Percentiles rank a stretch among this genome's conserved stretches.
Conservation (phyloP, 2,113 vertebrate genomes). For the Ailurus styani region DNA sequence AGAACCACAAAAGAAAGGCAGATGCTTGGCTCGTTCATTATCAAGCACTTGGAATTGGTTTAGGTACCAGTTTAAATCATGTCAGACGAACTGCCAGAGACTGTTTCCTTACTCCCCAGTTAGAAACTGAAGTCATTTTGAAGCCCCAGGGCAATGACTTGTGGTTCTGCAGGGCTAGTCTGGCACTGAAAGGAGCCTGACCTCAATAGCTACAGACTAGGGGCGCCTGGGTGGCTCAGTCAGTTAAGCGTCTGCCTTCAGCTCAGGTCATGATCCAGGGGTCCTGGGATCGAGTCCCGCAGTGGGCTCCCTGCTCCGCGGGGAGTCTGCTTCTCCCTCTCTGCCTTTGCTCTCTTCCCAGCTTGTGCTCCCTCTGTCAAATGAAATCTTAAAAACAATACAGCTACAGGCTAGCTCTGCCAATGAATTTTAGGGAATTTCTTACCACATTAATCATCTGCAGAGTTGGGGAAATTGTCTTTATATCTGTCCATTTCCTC, state of each 20-base stretch:
- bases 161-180: neutral
- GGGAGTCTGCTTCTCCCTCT: neutral
- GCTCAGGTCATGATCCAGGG: no score
- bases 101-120: neutral
- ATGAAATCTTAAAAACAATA: no score
- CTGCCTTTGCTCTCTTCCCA: neutral
- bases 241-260: neutral
- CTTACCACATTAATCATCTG: conserved; percentile 27
- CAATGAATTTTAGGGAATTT: conserved; percentile 42
- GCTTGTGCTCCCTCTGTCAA: neutral
- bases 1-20: neutral
- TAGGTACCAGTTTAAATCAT: neutral
- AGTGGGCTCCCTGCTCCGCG: neutral
- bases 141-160: neutral
- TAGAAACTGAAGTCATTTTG: neutral
- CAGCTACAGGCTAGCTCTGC: neutral
- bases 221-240: neutral
- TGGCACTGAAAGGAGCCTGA: conserved; percentile 19
- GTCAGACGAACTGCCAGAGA: neutral
- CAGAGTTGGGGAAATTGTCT: neutral
- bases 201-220: neutral
- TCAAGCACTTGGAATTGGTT: neutral
- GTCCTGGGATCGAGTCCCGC: neutral
- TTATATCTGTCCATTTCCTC: conserved; percentile 16
- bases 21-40: neutral